These are phyloP conservation scores for Cydia amplana DNA, from an alignment of 1,140 invertebrate species.

Conservation along the genomic window DNA sequence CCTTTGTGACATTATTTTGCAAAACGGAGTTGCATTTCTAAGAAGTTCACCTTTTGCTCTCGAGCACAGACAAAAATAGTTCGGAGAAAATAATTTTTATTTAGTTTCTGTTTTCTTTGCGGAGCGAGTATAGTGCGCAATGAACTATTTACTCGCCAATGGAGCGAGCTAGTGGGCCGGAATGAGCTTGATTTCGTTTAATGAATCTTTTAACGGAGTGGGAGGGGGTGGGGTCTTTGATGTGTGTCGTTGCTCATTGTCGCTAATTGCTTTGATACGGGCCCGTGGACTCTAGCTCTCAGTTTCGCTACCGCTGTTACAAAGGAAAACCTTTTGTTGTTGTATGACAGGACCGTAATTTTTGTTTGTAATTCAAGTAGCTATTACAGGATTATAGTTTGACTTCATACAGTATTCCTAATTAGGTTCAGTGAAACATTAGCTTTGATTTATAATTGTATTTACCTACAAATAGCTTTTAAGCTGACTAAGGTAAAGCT, in stretches of 20 bases:
- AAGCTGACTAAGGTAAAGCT: too few species aligned
- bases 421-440: too few species aligned
- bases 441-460: too few species aligned
- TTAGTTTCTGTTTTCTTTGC: slow-evolving; percentile 1
- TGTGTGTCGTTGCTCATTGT: slow-evolving; percentile 5
- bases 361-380: background rate
- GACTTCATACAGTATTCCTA: too few species aligned
- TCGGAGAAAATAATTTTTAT: slow-evolving; percentile 6
- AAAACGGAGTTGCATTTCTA: slow-evolving; percentile 9
- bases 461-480: too few species aligned
- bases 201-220: background rate
- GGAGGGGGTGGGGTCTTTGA: background rate
- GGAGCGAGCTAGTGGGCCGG: slow-evolving; percentile 2
- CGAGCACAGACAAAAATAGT: slow-evolving; percentile 8
- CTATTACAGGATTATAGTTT: background rate
- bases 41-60: slow-evolving; percentile 20
- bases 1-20: slow-evolving; percentile 21
- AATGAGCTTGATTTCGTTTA: slow-evolving; percentile 27
- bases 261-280: slow-evolving; percentile 3
- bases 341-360: background rate
- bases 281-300: background rate
- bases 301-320: background rate
- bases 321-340: slow-evolving; percentile 15
- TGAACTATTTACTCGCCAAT: background rate
- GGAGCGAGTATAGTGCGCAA: slow-evolving; percentile 5